These are phyloP conservation scores for Mola mola DNA, from an alignment of 2,113 vertebrate species.

Conservation along the genomic window DNA sequence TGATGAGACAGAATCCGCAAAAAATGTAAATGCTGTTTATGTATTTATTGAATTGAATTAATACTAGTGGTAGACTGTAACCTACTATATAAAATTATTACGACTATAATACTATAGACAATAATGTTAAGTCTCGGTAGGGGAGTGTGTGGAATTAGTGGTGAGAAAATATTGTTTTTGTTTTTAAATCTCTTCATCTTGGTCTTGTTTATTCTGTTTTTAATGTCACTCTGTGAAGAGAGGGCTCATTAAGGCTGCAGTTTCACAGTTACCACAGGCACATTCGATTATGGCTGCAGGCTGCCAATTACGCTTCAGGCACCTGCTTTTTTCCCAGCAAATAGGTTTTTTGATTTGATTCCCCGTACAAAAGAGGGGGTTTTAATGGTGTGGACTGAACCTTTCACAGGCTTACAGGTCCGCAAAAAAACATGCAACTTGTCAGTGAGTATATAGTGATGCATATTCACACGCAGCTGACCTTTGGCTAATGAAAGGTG, in stretches of 20 bases:
- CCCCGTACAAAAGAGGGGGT: neutral
- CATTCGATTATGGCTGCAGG: slow-evolving; percentile 31
- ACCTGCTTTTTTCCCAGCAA: slow-evolving; percentile 1
- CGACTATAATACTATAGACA: too few relatives aligned
- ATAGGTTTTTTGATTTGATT: slow-evolving; percentile 14
- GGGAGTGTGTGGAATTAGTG: neutral
- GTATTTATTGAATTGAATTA: too few relatives aligned
- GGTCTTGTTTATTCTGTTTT: slow-evolving; percentile 21
- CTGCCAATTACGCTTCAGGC: slow-evolving; percentile 26
- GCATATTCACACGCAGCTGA: slow-evolving; percentile 1
- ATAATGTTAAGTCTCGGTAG: too few relatives aligned
- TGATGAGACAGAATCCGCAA: too few relatives aligned
- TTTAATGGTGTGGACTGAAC: neutral
- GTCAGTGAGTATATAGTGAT: too few relatives aligned
- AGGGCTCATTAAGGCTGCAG: slow-evolving; percentile 21
- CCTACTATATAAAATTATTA: too few relatives aligned
- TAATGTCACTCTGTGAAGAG: slow-evolving; percentile 32
- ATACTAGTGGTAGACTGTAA: too few relatives aligned
- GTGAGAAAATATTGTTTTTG: neutral
- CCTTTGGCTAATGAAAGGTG: slow-evolving; percentile 32
- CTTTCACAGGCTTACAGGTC: too few relatives aligned
- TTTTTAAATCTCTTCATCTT: slow-evolving; percentile 1
- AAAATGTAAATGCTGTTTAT: too few relatives aligned
- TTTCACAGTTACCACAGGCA: slow-evolving; percentile 26
- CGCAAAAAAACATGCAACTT: too few relatives aligned